Conservation (phyloP, 2,797 vertebrate species). For the Manis crassicaudata region DNA sequence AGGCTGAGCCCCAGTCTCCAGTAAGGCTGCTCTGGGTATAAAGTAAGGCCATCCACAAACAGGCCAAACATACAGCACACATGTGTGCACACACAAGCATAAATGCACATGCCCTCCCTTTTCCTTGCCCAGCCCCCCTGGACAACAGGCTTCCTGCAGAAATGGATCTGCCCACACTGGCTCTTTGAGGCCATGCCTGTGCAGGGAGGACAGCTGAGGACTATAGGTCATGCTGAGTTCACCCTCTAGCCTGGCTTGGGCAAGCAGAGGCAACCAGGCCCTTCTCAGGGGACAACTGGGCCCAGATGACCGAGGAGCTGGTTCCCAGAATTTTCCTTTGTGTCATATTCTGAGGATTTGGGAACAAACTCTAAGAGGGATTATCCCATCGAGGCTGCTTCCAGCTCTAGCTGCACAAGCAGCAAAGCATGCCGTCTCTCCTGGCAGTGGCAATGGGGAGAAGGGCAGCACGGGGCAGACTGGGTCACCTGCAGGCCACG, state of each 20-base stretch:
- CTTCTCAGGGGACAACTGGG: constrained; percentile 25
- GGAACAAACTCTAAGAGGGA: constrained; percentile 70
- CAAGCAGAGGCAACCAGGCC: constrained; percentile 9
- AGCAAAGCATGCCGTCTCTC: not conserved
- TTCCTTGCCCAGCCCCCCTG: not conserved
- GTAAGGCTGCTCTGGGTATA: not conserved
- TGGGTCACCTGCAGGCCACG: not conserved
- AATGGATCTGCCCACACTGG: not conserved
- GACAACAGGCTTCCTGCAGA: not conserved
- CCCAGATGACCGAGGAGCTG: not conserved
- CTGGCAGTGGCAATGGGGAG: not conserved
- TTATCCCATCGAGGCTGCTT: constrained; percentile 59
- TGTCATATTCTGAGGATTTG: constrained; percentile 51
- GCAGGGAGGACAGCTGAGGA: not conserved
- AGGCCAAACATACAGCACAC: not conserved
- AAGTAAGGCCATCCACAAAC: not conserved
- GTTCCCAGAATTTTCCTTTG: constrained; percentile 38
- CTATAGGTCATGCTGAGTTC: constrained; percentile 7
- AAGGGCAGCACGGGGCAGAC: not conserved
- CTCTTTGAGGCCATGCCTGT: not conserved
- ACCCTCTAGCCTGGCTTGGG: not conserved
- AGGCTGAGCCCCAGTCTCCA: not conserved
- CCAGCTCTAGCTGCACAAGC: not conserved
- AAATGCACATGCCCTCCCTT: rapidly evolving
- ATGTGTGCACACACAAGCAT: rapidly evolving